Evolutionary conservation across 2,113 vertebrate species (phyloP).

Genomic region (Bungarus multicinctus): DNA sequence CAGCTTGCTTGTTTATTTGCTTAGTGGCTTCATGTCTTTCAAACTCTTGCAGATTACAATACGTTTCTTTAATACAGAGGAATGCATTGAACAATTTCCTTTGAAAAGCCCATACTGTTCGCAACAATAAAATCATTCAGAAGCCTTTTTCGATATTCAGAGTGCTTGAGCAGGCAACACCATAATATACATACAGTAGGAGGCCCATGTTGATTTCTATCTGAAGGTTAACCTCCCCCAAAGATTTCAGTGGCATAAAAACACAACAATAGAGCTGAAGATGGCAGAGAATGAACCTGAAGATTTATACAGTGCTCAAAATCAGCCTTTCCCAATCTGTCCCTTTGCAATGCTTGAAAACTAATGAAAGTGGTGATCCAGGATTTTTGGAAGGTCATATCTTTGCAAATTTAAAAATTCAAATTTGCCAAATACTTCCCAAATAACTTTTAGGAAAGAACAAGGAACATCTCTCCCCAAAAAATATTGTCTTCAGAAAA

Average conservation of each 20-base stretch:
- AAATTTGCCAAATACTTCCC: neutral
- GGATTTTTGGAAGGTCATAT: neutral
- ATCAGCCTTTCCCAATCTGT: neutral
- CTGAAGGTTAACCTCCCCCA: neutral
- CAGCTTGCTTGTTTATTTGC: neutral
- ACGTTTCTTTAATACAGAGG: conserved; percentile 24
- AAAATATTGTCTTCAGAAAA: neutral
- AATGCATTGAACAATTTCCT: conserved; percentile 24
- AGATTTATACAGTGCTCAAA: neutral
- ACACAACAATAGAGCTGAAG: neutral
- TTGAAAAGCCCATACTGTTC: conserved; percentile 34
- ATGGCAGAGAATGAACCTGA: neutral
- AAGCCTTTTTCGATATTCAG: accelerated
- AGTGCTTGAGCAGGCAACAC: neutral
- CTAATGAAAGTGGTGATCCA: neutral
- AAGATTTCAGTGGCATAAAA: neutral
- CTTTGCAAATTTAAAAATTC: neutral
- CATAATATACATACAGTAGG: neutral
- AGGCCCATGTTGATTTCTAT: neutral
- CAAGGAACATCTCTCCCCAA: neutral
- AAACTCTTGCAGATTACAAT: conserved; percentile 17
- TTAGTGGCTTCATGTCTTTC: conserved; percentile 16
- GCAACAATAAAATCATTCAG: conserved; percentile 31
- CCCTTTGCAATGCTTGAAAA: neutral
- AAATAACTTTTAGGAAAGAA: neutral